Base-by-base conservation (phyloP, 2,797 vertebrate genomes). In the Argentina silus region DNA sequence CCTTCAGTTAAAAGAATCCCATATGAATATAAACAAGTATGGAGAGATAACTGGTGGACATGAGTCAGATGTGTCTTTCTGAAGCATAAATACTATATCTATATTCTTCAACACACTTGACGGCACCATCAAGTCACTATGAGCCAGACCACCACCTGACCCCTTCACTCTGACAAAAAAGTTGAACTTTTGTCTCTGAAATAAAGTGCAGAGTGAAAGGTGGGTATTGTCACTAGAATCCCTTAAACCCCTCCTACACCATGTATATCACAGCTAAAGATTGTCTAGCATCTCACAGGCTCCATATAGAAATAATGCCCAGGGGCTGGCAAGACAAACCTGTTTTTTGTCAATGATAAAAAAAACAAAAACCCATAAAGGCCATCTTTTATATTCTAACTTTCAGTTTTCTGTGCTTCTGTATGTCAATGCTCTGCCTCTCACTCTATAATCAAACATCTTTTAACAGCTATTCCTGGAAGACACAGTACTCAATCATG, bases 271-370 rank as follows among this genome's bases (percentile, higher is more conserved):
- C 55, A 77, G 71, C 55, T 73, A 0, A 67, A 42, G 17, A 56
- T 57, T 76, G 68, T 47, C 36, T 71, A 7, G 14, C 68, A 1
- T 42, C 64, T 70, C 63, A 21, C 36, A 50, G 60, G 75, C 43
- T 55, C 6, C 70, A 21, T 14, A 73, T 64, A 77, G 69, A 78
- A 63, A 27, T 51, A 72, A 83, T 75, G 78, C 75, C 81, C 59
- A 0, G n/a, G 55, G 65, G 59, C 76, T 74, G 36, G 70, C 11
- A 66, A 60, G 73, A 71, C 45, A 63, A 74, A 69, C 50, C 43
- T 15, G 0, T 23, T 11, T 36, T 69, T 21, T 70, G 48, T 70
- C 17, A 15, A 17, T 45, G 79, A 21, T 53, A 56, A 56, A 56
- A 43, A 69, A 42, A 10, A 27, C 21, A 44, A 42, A 3, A 44